Base-by-base conservation (phyloP, 2,797 vertebrate species). In the Onychomys arenicola region DNA sequence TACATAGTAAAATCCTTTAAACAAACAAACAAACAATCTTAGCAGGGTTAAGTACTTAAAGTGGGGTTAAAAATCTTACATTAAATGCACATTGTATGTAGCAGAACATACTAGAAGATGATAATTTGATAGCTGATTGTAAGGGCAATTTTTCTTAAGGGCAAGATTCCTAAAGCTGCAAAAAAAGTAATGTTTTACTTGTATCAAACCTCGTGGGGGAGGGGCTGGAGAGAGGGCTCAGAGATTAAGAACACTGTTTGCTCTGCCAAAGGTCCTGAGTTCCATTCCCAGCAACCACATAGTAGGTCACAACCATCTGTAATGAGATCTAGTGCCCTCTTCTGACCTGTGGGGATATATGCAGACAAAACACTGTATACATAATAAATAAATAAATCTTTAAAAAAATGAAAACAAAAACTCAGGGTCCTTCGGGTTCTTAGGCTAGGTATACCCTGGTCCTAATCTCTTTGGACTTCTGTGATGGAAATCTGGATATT, bases 1-100 rank as follows among this genome's bases (percentile, higher is more conserved):
- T 63, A 82, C 21, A 40, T 61, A 83, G 37, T 43, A 16, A 83
- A 61, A 83, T 32, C 27, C 37, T 43, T 4, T 32, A 82, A 37
- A 40, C 23, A 82, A 59, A 37, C 21, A 37, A 78, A 14, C 7
- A 57, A 76, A 77, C 12, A 46, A 46, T 19, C 14, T 83, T 61
- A 37, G 87, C 57, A 73, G 69, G 90, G 67, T 92, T 93, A 75
- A 93, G 32, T 81, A 34, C 21, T 91, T 94, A 77, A 49, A 94
- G 67, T 77, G 71, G 32, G 43, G 23, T 46, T 91, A 93, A 90
- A 90, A 40, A 81, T 43, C 59, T 29, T 23, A 80, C 55, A 16
- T 92, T 91, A 89, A 59, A 94, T 91, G 77, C 61, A 75, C 69
- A 65, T 83, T 34, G 10, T 59, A 52, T 34, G 89, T 90, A 95